phyloP scores from a whole-genome alignment of 2,888 invertebrate species.

The Exephanes ischioxanthus region DNA sequence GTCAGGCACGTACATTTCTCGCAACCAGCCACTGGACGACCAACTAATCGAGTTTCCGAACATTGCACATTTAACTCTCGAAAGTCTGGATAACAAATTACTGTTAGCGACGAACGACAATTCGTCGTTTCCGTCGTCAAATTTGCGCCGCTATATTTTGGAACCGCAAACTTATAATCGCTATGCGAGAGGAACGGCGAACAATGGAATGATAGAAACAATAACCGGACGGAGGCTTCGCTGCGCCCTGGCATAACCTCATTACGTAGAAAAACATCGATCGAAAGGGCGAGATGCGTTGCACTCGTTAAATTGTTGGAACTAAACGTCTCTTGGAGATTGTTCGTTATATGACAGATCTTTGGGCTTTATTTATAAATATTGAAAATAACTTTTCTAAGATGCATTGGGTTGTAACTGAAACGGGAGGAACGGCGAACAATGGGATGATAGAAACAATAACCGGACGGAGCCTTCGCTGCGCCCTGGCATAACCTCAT shows the following conservation, averaged over 20 bases:
- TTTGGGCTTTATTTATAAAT: neutral
- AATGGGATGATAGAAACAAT: neutral
- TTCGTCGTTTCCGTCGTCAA: neutral
- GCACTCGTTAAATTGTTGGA: neutral
- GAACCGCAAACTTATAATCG: neutral
- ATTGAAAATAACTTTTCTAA: too few relatives aligned
- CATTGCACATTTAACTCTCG: neutral
- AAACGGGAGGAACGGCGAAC: neutral
- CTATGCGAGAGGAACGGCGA: neutral
- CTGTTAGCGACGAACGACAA: neutral
- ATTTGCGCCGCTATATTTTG: neutral
- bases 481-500: neutral
- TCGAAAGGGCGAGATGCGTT: neutral
- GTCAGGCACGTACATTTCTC: neutral
- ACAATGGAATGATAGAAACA: neutral
- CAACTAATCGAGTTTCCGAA: conserved; percentile 1
- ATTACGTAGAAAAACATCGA: neutral
- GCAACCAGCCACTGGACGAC: neutral
- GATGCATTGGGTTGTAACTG: neutral
- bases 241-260: neutral
- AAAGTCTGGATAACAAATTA: neutral
- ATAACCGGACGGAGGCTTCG: neutral
- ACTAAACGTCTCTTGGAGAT: neutral
- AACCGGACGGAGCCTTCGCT: neutral
- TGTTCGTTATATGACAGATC: neutral